These are phyloP conservation scores for Oreochromis niloticus DNA, from an alignment of 2,113 vertebrate genomes.

Conservation along the genomic window DNA sequence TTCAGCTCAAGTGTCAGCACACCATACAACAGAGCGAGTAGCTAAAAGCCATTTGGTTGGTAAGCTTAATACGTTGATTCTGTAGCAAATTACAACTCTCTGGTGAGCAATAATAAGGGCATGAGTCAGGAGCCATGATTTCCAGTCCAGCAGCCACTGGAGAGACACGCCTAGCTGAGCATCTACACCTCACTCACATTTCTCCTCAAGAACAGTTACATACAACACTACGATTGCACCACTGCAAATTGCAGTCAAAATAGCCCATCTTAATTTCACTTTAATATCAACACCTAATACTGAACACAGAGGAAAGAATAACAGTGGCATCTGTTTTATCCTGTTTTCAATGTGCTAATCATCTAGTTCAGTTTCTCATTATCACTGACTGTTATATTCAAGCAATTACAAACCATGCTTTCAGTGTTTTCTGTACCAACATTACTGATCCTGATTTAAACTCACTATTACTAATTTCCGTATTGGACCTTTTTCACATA, in stretches of 20 bases:
- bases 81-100: neutral
- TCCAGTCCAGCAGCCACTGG: constrained; percentile 4
- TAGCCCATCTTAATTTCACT: neutral
- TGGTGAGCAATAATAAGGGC: constrained; percentile 5
- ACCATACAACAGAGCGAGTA: neutral
- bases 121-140: constrained; percentile 28
- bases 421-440: neutral
- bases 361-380: neutral
- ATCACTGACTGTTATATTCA: neutral
- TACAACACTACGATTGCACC: neutral
- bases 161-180: neutral
- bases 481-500: neutral
- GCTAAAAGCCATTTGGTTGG: neutral
- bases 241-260: neutral
- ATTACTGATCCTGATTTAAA: neutral
- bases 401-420: neutral
- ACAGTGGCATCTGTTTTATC: neutral
- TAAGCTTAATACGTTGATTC: neutral
- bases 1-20: neutral
- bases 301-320: neutral
- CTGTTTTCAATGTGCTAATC: neutral
- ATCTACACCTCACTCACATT: neutral
- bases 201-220: neutral
- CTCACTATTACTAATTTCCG: neutral
- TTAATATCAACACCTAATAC: neutral